Evolutionary conservation across 2,113 vertebrate genomes (phyloP), one percentile per base, ranked within the genome.

Genomic region (Amia ocellicauda): DNA sequence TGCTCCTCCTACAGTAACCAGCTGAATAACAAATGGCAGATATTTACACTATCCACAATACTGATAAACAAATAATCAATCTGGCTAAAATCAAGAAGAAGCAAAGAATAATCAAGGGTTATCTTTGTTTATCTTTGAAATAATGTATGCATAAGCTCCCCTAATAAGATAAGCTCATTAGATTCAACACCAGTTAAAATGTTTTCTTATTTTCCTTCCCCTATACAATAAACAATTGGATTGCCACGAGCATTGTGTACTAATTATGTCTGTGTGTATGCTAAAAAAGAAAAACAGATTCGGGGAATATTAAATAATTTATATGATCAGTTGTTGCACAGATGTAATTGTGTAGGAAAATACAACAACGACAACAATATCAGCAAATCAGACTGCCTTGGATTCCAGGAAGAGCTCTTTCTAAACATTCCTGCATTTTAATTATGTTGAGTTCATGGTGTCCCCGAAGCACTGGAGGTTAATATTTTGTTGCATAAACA

Each of bases 161-260:
- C 70, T 53, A 74, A 73, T 88, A 87, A 87, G 87, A 73, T 88
- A 87, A 87, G 87, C 86, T 86, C 80, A 87, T 87, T 88, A 84
- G 79, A 83, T 80, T 77, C 85, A 78, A 78, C 83, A 85, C 75
- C 81, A 78, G 81, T 79, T 81, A 84, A 85, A 75, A 86, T 85
- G 80, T 80, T 83, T 83, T 82, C 79, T 73, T 80, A 85, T 82
- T 81, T 69, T 74, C 75, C n/a, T n/a, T 60, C 73, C 56, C 54
- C 67, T 57, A 36, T 63, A 52, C 60, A 58, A 64, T 66, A 80
- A 78, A 81, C 81, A 82, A 84, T 82, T 78, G 80, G 72, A 83
- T 83, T 79, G 59, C 72, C 74, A 78, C 76, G 73, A 70, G 74
- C 63, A 73, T 62, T 71, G 75, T 76, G 74, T 76, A 72, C 74